Conservation (phyloP, 2,888 invertebrate genomes). For the Dryobota labecula region DNA sequence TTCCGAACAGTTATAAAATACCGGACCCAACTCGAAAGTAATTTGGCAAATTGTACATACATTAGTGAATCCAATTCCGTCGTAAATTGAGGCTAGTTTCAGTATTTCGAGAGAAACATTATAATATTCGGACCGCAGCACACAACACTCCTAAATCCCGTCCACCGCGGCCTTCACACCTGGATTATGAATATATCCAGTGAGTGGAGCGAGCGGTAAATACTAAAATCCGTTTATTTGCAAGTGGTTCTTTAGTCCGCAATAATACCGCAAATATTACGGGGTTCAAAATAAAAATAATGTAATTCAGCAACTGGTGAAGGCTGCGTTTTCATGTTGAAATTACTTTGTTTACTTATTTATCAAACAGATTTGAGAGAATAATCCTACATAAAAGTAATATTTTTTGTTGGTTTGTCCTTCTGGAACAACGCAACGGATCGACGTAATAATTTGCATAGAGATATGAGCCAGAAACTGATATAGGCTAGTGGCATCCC, state of each 20-base stretch:
- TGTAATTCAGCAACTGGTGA: neutral
- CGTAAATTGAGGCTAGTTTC: constrained; percentile 18
- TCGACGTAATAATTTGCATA: too few species aligned
- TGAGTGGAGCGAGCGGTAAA: neutral
- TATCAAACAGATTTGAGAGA: too few species aligned
- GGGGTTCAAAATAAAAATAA: neutral
- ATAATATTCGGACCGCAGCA: constrained; percentile 19
- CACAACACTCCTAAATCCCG: neutral
- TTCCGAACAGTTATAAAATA: neutral
- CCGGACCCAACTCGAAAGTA: constrained; percentile 3
- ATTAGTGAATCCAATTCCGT: constrained; percentile 24
- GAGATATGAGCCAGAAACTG: too few species aligned
- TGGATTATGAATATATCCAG: constrained; percentile 44
- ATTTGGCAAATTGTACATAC: constrained; percentile 34
- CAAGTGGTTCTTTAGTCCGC: constrained; percentile 1
- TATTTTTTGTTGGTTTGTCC: too few species aligned
- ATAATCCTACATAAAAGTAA: too few species aligned
- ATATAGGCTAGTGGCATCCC: too few species aligned
- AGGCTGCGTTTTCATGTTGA: neutral
- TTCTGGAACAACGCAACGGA: too few species aligned
- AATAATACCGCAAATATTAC: neutral
- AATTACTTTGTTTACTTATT: too few species aligned
- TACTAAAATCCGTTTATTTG: constrained; percentile 25
- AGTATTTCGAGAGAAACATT: constrained; percentile 22
- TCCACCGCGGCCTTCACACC: constrained; percentile 39